Evolutionary conservation across 2,888 invertebrate species (phyloP).

Genomic region (Carcina quercana): DNA sequence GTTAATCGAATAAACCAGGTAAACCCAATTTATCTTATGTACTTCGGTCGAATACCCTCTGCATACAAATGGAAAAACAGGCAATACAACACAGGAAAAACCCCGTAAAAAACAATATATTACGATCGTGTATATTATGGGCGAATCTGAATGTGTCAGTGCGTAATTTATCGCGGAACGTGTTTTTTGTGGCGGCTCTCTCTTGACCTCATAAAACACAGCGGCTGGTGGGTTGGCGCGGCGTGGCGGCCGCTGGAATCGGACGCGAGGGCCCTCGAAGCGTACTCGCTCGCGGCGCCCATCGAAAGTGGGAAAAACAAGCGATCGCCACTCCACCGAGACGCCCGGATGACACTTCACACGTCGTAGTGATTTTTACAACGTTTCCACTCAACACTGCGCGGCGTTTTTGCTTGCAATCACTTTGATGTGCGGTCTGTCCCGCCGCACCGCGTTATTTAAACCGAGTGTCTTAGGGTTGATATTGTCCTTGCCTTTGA

Average conservation of each 20-base stretch:
- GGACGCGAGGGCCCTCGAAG: slow-evolving; percentile 52
- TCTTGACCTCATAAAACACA: slow-evolving; percentile 74
- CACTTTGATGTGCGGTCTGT: slow-evolving; percentile 54
- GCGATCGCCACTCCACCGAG: slow-evolving; percentile 69
- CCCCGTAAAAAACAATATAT: slow-evolving; percentile 61
- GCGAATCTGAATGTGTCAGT: slow-evolving; percentile 72
- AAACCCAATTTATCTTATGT: too few relatives aligned
- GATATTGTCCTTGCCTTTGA: neutral
- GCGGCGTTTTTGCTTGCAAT: slow-evolving; percentile 60
- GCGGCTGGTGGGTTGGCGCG: too few relatives aligned
- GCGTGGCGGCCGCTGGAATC: slow-evolving; percentile 45
- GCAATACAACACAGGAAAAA: slow-evolving; percentile 24
- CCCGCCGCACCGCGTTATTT: slow-evolving; percentile 26
- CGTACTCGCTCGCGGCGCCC: slow-evolving; percentile 49
- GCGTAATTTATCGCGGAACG: slow-evolving; percentile 68
- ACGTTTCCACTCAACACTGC: slow-evolving; percentile 57
- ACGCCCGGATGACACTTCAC: slow-evolving; percentile 68
- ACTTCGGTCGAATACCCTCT: slow-evolving; percentile 2
- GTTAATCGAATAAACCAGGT: too few relatives aligned
- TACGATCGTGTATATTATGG: slow-evolving; percentile 66
- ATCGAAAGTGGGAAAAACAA: slow-evolving; percentile 71
- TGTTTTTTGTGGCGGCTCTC: slow-evolving; percentile 68
- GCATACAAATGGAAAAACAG: slow-evolving; percentile 8
- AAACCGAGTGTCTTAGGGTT: slow-evolving; percentile 19
- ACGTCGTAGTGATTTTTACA: slow-evolving; percentile 72